Conservation (phyloP, 1,140 invertebrate genomes). For the Trichogramma pretiosum region DNA sequence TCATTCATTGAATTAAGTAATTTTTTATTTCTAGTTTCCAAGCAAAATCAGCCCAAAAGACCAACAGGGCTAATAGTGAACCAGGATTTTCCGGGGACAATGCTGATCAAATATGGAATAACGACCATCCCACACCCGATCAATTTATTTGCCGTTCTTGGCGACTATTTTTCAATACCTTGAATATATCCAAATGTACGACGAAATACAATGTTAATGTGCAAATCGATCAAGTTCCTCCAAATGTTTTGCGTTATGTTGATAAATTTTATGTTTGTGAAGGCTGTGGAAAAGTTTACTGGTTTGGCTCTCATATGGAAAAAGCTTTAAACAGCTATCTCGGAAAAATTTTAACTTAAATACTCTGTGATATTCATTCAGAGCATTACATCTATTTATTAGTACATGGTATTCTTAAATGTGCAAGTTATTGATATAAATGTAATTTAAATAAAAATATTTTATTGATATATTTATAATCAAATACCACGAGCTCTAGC, state of each 20-base stretch:
- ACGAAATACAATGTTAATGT: conserved; percentile 41
- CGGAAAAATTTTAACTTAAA: conserved; percentile 27
- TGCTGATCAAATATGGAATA: neutral
- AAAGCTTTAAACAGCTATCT: conserved; percentile 35
- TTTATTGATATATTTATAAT: too few species aligned
- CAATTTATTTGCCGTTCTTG: conserved; percentile 9
- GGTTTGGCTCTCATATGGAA: conserved; percentile 54
- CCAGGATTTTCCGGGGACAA: neutral
- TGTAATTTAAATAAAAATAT: too few species aligned
- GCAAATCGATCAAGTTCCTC: conserved; percentile 46
- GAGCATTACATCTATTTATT: too few species aligned
- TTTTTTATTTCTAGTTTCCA: neutral
- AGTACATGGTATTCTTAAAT: too few species aligned
- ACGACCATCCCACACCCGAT: neutral
- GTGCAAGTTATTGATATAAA: too few species aligned
- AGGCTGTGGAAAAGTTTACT: conserved; percentile 57
- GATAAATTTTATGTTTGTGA: conserved; percentile 54
- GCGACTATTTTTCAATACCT: conserved; percentile 27
- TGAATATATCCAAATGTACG: conserved; percentile 33
- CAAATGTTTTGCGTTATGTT: conserved; percentile 41
- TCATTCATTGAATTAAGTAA: neutral
- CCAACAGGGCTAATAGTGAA: neutral
- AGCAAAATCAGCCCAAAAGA: neutral
- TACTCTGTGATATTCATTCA: too few species aligned
- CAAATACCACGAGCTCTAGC: too few species aligned